Percentiles rank a stretch among this genome's conserved stretches.
phyloP scores from a whole-genome alignment of 2,113 vertebrate genomes.

The Neofelis nebulosa region DNA sequence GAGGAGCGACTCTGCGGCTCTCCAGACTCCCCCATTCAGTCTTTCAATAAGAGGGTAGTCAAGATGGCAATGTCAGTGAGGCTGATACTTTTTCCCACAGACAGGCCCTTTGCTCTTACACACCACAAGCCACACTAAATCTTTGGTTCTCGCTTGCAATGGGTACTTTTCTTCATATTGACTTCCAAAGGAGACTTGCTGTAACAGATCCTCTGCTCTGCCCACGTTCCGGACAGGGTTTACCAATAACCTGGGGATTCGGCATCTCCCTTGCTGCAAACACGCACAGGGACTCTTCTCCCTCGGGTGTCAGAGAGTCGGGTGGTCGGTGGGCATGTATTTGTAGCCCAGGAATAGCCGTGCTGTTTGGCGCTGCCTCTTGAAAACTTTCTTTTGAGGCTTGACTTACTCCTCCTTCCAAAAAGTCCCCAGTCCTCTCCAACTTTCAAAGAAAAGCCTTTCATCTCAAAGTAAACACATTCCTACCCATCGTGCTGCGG shows the following conservation, averaged over 20 bases:
- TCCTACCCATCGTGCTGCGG: background rate
- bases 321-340: background rate
- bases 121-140: background rate
- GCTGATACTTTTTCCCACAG: background rate
- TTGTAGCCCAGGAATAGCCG: background rate
- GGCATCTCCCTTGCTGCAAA: background rate
- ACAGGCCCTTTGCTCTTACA: background rate
- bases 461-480: background rate
- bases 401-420: conserved; percentile 14
- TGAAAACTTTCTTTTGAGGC: background rate
- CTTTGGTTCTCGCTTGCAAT: background rate
- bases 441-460: background rate
- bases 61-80: background rate
- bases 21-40: rapidly evolving
- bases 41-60: background rate
- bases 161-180: background rate
- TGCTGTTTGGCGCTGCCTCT: background rate
- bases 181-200: background rate
- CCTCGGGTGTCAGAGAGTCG: background rate
- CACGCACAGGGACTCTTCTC: background rate
- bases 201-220: background rate
- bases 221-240: background rate
- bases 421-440: background rate
- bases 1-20: background rate
- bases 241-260: background rate